A percentile compares a stretch with the other conserved stretches of the same genome.
Conservation (phyloP, 2,888 invertebrate genomes). For the Mylabris sibirica region DNA sequence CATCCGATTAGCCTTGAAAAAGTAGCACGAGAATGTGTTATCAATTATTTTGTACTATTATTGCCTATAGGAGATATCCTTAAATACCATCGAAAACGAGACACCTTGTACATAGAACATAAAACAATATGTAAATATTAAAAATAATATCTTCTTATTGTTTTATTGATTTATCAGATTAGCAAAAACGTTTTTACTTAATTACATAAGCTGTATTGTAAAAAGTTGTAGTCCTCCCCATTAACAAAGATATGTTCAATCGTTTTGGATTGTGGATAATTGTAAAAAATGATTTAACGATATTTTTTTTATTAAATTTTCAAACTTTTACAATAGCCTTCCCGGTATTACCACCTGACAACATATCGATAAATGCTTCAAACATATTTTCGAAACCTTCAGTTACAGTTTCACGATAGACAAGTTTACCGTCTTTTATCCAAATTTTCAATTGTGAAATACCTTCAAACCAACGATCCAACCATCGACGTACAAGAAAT, state of each 20-base stretch:
- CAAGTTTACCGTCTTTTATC: slow-evolving; percentile 71
- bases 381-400: slow-evolving; percentile 76
- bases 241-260: too few species aligned
- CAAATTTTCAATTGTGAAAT: slow-evolving; percentile 67
- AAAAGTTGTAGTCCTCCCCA: too few species aligned
- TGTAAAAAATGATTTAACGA: too few species aligned
- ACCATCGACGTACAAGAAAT: slow-evolving; percentile 66
- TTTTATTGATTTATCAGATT: too few species aligned
- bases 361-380: slow-evolving; percentile 71
- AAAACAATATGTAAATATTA: too few species aligned
- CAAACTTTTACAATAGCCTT: too few species aligned
- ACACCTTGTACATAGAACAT: background rate
- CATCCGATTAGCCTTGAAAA: background rate
- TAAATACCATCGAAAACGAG: background rate
- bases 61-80: background rate
- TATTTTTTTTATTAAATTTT: slow-evolving; percentile 69
- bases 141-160: too few species aligned
- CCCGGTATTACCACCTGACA: too few species aligned
- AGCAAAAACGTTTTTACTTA: slow-evolving; percentile 54
- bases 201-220: slow-evolving; percentile 73
- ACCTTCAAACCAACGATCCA: slow-evolving; percentile 65
- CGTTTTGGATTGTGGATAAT: too few species aligned
- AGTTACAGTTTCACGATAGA: slow-evolving; percentile 71
- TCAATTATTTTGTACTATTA: background rate
- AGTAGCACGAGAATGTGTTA: background rate